phyloP scores from a whole-genome alignment of 2,888 invertebrate genomes.

The Archips xylosteana region DNA sequence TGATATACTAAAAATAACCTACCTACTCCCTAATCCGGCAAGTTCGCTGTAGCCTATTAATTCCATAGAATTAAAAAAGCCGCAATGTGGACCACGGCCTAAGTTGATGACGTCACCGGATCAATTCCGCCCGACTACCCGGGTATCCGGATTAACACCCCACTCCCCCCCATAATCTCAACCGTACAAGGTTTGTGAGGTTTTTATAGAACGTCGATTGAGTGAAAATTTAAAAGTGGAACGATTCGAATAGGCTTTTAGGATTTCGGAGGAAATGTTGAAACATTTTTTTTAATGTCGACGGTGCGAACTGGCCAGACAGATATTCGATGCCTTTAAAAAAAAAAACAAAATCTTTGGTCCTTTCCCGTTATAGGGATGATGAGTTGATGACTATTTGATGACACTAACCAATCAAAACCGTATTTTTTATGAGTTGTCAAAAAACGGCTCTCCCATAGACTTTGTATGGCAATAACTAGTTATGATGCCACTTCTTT shows the following conservation, averaged over 20 bases:
- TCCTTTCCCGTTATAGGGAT: too few species aligned
- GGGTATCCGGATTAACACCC: conserved; percentile 28
- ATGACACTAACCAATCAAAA: too few species aligned
- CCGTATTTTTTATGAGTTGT: too few species aligned
- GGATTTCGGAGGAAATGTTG: background rate
- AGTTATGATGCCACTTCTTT: too few species aligned
- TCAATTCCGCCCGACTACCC: conserved; percentile 24
- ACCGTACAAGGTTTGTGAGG: conserved; percentile 31
- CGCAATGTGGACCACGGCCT: conserved; percentile 12
- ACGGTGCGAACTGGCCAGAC: background rate
- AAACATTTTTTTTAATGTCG: background rate
- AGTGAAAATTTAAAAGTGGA: conserved; percentile 24
- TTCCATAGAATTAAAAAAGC: conserved; percentile 13
- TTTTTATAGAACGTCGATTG: conserved; percentile 30
- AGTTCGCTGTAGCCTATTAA: background rate
- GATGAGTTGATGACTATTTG: too few species aligned
- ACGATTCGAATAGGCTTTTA: background rate
- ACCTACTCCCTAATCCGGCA: background rate
- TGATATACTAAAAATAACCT: too few species aligned
- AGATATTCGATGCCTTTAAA: background rate
- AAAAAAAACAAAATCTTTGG: background rate
- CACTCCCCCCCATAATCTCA: conserved; percentile 29
- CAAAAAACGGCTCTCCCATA: too few species aligned
- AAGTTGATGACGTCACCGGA: conserved; percentile 35
- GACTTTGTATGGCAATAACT: too few species aligned